Evolutionary conservation across 37 sponge, comb jelly and placozoan species (phyloP).

Genomic region (Bolinopsis microptera): DNA sequence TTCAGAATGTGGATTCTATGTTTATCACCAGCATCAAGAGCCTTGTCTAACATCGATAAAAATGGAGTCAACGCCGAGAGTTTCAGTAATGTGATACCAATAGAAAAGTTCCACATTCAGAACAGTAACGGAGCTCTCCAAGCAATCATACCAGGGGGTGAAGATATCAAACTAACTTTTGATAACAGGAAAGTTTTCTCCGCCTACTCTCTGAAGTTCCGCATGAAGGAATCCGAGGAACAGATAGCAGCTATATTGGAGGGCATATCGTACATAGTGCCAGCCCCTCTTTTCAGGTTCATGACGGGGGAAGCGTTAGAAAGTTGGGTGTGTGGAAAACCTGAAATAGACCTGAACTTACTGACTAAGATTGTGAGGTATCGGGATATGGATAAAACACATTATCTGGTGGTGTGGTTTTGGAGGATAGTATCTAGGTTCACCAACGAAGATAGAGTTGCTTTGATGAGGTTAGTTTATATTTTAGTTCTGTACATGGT

Average conservation of each 20-base stretch:
- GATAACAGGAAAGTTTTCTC: slow-evolving; percentile 17
- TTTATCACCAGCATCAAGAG: slow-evolving; percentile 29
- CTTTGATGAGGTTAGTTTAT: slow-evolving; percentile 26
- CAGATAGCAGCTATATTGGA: slow-evolving; percentile 84
- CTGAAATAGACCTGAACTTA: slow-evolving; percentile 76
- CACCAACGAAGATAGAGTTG: slow-evolving; percentile 8
- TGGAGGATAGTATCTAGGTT: slow-evolving; percentile 72
- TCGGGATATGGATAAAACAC: slow-evolving; percentile 58
- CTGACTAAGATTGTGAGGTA: slow-evolving; percentile 85
- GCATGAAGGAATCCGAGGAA: neutral
- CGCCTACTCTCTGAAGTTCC: neutral
- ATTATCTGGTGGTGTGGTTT: slow-evolving; percentile 79
- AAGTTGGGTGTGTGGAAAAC: slow-evolving; percentile 75
- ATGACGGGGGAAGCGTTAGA: slow-evolving; percentile 77
- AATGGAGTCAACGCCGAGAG: slow-evolving; percentile 74
- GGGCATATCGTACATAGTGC: slow-evolving; percentile 83
- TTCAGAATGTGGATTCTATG: neutral
- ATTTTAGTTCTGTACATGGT: too few relatives aligned
- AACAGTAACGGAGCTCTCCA: slow-evolving; percentile 18
- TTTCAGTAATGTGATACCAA: slow-evolving; percentile 65
- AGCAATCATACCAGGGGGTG: slow-evolving; percentile 9
- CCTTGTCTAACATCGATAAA: slow-evolving; percentile 75
- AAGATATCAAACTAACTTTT: slow-evolving; percentile 27
- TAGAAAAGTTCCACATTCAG: slow-evolving; percentile 12
- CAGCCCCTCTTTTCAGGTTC: slow-evolving; percentile 76